These are phyloP conservation scores for Ryuthela nishihirai DNA, from an alignment of 2,888 invertebrate species.

Conservation along the genomic window DNA sequence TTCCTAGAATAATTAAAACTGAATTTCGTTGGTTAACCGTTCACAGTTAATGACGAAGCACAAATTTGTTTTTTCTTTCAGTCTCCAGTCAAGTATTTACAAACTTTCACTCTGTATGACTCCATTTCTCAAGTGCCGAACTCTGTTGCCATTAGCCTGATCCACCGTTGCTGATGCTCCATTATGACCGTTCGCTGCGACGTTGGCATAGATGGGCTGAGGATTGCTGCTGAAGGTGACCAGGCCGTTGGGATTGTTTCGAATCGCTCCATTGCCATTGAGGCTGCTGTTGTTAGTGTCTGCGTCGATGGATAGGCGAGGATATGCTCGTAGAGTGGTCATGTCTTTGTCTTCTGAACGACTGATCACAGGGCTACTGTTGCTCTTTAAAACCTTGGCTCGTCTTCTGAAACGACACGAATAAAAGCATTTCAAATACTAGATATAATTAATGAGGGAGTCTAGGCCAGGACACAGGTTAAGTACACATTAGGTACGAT, in stretches of 20 bases:
- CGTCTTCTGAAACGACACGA: slow-evolving; percentile 9
- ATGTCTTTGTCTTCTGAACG: slow-evolving; percentile 29
- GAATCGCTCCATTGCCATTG: slow-evolving; percentile 30
- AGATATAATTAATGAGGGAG: too few relatives aligned
- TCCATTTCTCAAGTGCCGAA: slow-evolving; percentile 22
- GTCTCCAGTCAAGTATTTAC: too few relatives aligned
- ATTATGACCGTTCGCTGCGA: slow-evolving; percentile 14
- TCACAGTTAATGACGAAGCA: too few relatives aligned
- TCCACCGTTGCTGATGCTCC: neutral
- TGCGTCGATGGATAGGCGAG: slow-evolving; percentile 37
- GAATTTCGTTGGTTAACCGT: too few relatives aligned
- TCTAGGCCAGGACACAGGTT: too few relatives aligned
- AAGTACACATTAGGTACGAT: too few relatives aligned
- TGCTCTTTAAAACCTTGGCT: slow-evolving; percentile 29
- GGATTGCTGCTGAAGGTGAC: slow-evolving; percentile 42
- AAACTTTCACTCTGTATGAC: slow-evolving; percentile 31
- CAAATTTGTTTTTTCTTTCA: too few relatives aligned
- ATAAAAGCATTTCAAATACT: neutral
- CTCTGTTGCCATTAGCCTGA: neutral
- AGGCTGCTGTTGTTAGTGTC: slow-evolving; percentile 16
- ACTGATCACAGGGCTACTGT: neutral
- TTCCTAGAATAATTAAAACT: too few relatives aligned
- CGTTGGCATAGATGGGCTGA: slow-evolving; percentile 43
- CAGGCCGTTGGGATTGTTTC: slow-evolving; percentile 42
- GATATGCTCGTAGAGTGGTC: slow-evolving; percentile 41